A percentile compares a stretch with the other conserved stretches of the same genome.
These are phyloP conservation scores for Periophthalmodon schlosseri DNA, from an alignment of 2,113 vertebrate species.

Conservation along the genomic window DNA sequence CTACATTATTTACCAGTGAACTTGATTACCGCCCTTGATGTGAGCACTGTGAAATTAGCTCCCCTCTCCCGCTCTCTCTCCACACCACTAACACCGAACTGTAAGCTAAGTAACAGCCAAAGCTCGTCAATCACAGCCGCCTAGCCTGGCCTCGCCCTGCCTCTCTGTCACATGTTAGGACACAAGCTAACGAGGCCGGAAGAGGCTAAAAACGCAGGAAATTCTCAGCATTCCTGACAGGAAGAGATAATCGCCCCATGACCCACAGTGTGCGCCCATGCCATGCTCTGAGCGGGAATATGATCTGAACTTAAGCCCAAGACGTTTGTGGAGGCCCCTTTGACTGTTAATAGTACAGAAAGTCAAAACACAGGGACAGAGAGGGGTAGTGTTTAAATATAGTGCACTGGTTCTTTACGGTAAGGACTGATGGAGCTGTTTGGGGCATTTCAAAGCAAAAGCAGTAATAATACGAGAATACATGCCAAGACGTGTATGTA, in stretches of 20 bases:
- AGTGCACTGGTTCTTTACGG: conserved; percentile 7
- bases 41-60: conserved; percentile 16
- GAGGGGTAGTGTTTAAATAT: conserved; percentile 19
- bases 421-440: background rate
- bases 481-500: background rate
- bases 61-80: conserved; percentile 8
- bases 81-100: conserved; percentile 8
- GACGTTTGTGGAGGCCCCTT: conserved; percentile 44
- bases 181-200: conserved; percentile 63
- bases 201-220: conserved; percentile 71
- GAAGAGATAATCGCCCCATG: conserved; percentile 79
- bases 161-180: conserved; percentile 55
- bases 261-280: conserved; percentile 61
- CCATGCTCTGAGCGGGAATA: conserved; percentile 49
- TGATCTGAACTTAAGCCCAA: conserved; percentile 48
- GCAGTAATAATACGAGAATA: background rate
- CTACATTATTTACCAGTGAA: conserved; percentile 44
- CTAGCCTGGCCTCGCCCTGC: conserved; percentile 21
- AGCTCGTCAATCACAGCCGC: conserved; percentile 46
- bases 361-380: conserved; percentile 30
- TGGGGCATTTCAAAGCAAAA: background rate
- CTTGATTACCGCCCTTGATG: conserved; percentile 29
- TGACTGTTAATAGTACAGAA: conserved; percentile 36
- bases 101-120: conserved; percentile 35
- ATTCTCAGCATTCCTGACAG: conserved; percentile 81